Percentiles rank a stretch among this genome's conserved stretches.
These are phyloP conservation scores for Antennarius striatus DNA, from an alignment of 2,113 vertebrate species.

Conservation along the genomic window DNA sequence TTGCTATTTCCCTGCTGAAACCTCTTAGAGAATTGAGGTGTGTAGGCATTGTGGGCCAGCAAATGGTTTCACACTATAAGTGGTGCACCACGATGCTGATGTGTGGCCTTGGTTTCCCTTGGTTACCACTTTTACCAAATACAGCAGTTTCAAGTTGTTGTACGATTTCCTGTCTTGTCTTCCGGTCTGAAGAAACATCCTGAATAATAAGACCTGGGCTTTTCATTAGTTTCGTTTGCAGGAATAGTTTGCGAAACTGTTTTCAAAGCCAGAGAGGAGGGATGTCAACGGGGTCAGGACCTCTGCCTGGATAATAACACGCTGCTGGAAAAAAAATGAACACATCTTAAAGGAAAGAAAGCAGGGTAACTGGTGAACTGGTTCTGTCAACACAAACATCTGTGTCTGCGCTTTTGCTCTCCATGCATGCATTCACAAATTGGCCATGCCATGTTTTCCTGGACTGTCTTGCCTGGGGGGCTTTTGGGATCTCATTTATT, in stretches of 20 bases:
- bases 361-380: conserved; percentile 42
- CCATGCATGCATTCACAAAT: conserved; percentile 63
- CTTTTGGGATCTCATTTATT: conserved; percentile 68
- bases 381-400: conserved; percentile 56
- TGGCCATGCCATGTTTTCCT: conserved; percentile 63
- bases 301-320: conserved; percentile 16
- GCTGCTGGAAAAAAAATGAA: conserved; percentile 5
- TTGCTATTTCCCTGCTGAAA: conserved; percentile 15
- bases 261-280: conserved; percentile 7
- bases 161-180: conserved; percentile 1
- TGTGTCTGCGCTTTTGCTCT: conserved; percentile 28
- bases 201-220: background rate
- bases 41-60: conserved; percentile 25
- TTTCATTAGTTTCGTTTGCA: conserved; percentile 6
- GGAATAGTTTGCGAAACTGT: conserved; percentile 8
- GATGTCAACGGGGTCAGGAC: background rate
- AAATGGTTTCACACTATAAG: conserved; percentile 22
- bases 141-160: conserved; percentile 34
- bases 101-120: conserved; percentile 55
- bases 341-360: background rate
- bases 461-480: conserved; percentile 53
- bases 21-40: conserved; percentile 29
- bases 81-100: background rate
- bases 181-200: conserved; percentile 6
- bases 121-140: conserved; percentile 41